Conservation (phyloP, 2,888 invertebrate species). For the Hemithea aestivaria region DNA sequence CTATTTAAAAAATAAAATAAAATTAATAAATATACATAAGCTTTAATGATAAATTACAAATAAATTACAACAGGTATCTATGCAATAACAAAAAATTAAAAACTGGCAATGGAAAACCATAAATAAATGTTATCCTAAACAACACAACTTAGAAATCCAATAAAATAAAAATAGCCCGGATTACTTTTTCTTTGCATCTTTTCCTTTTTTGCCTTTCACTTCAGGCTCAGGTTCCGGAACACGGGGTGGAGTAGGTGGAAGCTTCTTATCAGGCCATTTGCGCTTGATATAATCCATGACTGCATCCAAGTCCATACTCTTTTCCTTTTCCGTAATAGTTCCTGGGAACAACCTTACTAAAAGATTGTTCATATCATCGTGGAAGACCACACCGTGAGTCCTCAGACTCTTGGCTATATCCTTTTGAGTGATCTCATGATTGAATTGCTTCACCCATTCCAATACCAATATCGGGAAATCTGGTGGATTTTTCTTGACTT, state of each 20-base stretch:
- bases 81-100: no score
- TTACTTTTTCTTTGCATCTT: background rate
- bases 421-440: constrained; percentile 30
- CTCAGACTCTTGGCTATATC: constrained; percentile 30
- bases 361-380: constrained; percentile 40
- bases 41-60: no score
- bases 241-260: constrained; percentile 47
- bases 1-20: no score
- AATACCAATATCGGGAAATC: constrained; percentile 45
- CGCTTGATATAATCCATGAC: constrained; percentile 46
- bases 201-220: constrained; percentile 9
- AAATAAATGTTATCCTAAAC: no score
- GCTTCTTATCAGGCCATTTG: constrained; percentile 53
- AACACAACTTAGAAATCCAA: no score
- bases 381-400: constrained; percentile 30
- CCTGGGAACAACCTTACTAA: constrained; percentile 41
- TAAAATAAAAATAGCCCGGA: no score
- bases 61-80: no score
- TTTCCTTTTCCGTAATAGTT: constrained; percentile 34
- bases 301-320: constrained; percentile 35
- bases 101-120: no score
- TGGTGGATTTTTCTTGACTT: constrained; percentile 34
- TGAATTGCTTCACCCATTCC: constrained; percentile 38
- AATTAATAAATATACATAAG: no score
- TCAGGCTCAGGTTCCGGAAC: background rate